Percentiles rank a stretch among this genome's conserved stretches.
Evolutionary conservation across 2,888 invertebrate genomes (phyloP).

Genomic region (Tetragonula carbonaria): DNA sequence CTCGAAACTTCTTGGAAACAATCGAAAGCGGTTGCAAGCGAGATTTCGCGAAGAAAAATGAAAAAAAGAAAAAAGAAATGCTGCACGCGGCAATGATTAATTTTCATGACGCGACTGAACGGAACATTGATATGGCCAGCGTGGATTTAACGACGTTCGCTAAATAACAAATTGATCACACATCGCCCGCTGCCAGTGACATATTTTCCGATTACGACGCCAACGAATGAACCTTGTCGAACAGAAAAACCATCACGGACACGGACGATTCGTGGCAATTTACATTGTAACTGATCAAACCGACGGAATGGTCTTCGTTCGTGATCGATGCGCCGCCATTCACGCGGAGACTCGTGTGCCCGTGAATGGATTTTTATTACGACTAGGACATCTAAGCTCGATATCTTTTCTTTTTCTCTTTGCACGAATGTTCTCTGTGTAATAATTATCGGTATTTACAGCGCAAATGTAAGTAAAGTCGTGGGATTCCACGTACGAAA

Average conservation of each 20-base stretch:
- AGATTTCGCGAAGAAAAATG: background rate
- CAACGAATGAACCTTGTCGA: conserved; percentile 44
- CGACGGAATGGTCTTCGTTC: conserved; percentile 15
- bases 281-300: conserved; percentile 15
- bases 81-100: conserved; percentile 48
- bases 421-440: too few relatives aligned
- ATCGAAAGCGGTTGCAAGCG: conserved; percentile 11
- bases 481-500: background rate
- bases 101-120: conserved; percentile 44
- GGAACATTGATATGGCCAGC: conserved; percentile 48
- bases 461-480: background rate
- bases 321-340: background rate
- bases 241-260: conserved; percentile 27
- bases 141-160: conserved; percentile 59
- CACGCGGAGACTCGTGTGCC: background rate
- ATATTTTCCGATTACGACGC: conserved; percentile 52
- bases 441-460: background rate
- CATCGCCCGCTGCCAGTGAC: conserved; percentile 45
- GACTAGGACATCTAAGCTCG: too few relatives aligned
- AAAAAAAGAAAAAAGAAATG: background rate
- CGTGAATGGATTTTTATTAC: background rate
- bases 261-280: conserved; percentile 23
- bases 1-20: background rate
- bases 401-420: too few relatives aligned
- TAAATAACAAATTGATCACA: conserved; percentile 72